These are phyloP conservation scores for Amphipyra tragopoginis DNA, from an alignment of 2,888 invertebrate genomes.

Conservation along the genomic window DNA sequence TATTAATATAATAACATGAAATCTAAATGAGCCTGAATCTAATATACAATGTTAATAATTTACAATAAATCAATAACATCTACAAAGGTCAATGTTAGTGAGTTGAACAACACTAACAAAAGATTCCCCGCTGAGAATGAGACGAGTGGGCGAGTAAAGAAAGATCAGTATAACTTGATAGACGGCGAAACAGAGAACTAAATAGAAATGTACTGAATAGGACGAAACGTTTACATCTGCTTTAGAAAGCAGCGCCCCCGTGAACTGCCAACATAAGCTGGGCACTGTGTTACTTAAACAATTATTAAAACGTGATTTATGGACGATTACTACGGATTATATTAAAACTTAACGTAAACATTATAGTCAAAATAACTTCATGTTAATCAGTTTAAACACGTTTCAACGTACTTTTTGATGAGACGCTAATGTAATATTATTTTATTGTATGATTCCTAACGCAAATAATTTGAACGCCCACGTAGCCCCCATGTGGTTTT, in stretches of 20 bases:
- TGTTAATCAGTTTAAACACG: conserved; percentile 10
- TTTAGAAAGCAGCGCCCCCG: background rate
- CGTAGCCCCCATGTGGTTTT: too few relatives aligned
- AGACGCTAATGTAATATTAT: background rate
- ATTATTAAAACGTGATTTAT: conserved; percentile 31
- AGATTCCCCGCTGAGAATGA: conserved; percentile 20
- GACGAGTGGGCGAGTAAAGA: conserved; percentile 23
- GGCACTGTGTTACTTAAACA: conserved; percentile 9
- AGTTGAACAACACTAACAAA: conserved; percentile 36
- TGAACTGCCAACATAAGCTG: conserved; percentile 8
- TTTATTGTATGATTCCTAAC: too few relatives aligned
- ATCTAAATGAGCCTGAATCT: conserved; percentile 17
- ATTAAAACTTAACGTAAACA: conserved; percentile 36
- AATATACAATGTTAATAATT: conserved; percentile 18
- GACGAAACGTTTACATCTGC: background rate
- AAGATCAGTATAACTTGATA: conserved; percentile 4
- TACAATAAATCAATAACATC: conserved; percentile 14
- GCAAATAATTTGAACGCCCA: too few relatives aligned
- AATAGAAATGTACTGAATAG: conserved; percentile 1
- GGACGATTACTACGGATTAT: conserved; percentile 12
- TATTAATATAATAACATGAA: conserved; percentile 13
- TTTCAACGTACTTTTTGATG: background rate
- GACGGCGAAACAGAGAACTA: background rate
- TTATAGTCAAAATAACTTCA: conserved; percentile 32
- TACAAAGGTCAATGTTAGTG: conserved; percentile 36